Evolutionary conservation across 1,140 invertebrate genomes (phyloP).

Genomic region (Cecropterus lyciades): DNA sequence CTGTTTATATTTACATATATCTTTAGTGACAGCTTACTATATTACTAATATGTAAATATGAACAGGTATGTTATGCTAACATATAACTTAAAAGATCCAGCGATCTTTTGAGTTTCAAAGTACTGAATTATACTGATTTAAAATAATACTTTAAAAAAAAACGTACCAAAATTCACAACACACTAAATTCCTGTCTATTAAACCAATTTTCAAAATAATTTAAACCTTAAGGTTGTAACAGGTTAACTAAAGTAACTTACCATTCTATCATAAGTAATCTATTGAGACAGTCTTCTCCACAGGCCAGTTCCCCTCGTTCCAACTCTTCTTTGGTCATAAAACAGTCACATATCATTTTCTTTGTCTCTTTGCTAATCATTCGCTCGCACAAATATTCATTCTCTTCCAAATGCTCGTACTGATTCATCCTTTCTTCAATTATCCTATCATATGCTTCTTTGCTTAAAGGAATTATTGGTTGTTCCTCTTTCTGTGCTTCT

Average conservation of each 20-base stretch:
- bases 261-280: slow-evolving; percentile 99
- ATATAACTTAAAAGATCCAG: no score
- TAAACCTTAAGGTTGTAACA: no score
- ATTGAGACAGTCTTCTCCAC: slow-evolving; percentile 98
- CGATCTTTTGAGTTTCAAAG: no score
- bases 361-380: slow-evolving; percentile 93
- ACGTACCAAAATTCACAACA: no score
- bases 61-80: no score
- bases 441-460: slow-evolving; percentile 83
- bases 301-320: slow-evolving; percentile 92
- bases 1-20: no score
- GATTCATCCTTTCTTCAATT: slow-evolving; percentile 89
- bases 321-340: slow-evolving; percentile 95
- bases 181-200: no score
- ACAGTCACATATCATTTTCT: slow-evolving; percentile 98
- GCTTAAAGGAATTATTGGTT: slow-evolving; percentile 54
- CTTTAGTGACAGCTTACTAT: no score
- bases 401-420: slow-evolving; percentile 92
- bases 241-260: slow-evolving; percentile 80
- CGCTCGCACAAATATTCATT: slow-evolving; percentile 94
- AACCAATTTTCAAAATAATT: no score
- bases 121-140: no score
- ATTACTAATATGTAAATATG: no score
- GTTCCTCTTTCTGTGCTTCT: slow-evolving; percentile 57
- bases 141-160: no score